Evolutionary conservation across 2,888 invertebrate genomes (phyloP).

Genomic region (Osedax frankpressi): DNA sequence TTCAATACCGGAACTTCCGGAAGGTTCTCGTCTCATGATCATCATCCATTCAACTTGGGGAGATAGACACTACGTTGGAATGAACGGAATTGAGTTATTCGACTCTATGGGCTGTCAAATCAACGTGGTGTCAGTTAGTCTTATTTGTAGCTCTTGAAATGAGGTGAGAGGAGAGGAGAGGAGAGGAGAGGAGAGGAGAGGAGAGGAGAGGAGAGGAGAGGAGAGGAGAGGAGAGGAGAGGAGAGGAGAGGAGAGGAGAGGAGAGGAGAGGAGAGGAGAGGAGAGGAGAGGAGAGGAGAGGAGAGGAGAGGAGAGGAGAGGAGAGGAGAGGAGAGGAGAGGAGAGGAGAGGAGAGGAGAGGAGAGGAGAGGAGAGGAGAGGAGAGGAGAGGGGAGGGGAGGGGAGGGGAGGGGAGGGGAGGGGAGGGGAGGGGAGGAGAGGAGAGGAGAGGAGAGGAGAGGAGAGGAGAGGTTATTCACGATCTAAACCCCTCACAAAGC

Average conservation of each 20-base stretch:
- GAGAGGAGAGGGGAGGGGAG: not conserved
- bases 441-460: not conserved
- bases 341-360: not conserved
- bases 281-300: not conserved
- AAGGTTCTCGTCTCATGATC: constrained; percentile 56
- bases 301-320: not conserved
- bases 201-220: not conserved
- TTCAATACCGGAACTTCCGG: constrained; percentile 63
- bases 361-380: not conserved
- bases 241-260: not conserved
- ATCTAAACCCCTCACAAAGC: no score
- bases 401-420: not conserved
- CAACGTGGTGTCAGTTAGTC: constrained; percentile 17
- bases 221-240: not conserved
- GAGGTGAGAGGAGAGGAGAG: not conserved
- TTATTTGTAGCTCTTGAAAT: no score
- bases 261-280: not conserved
- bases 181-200: not conserved
- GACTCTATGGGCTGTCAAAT: constrained; percentile 51
- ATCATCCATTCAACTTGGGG: constrained; percentile 63
- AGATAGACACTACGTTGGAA: constrained; percentile 63
- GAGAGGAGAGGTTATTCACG: no score
- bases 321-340: not conserved
- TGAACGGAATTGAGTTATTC: constrained; percentile 67
- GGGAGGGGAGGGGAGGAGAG: not conserved